Base-by-base conservation (phyloP, 1,140 invertebrate genomes). In the Rhyacophila brunnea region DNA sequence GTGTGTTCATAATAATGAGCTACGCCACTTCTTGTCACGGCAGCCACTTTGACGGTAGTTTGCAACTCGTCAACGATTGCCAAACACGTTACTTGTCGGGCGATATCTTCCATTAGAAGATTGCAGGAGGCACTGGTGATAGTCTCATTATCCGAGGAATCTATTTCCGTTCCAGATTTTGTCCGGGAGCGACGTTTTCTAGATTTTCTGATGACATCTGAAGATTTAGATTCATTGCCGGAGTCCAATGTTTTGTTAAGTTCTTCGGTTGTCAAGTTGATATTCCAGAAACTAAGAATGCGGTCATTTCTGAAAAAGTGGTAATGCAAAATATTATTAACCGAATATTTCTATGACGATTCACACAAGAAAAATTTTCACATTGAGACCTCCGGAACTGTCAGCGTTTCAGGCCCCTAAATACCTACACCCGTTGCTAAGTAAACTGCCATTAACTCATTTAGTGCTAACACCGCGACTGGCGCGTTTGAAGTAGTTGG, bases 1-100 rank as follows among this genome's bases (percentile, higher is more conserved):
- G 83, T 83, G 62, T 89, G 85, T 62, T 86, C 81, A 73, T 90
- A 94, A 32, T 92, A 75, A 70, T 92, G 85, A 42, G 89, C 82
- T 36, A 87, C 83, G 11, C 91, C 91, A 70, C 82, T 87, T 62
- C 84, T 82, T 0, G 88, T 90, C 1, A 86, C 81, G 10, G 85
- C 86, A 6, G 80, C 80, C 32, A 91, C 66, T 51, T 79, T 73
- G 2, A 87, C 64, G 23, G 74, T 70, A 1, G 66, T 68, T 0
- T 59, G 64, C 0, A 78, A 76, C 38, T 79, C 75, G 2, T 74
- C 71, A 68, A 63, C 48, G 76, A 64, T 46, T 78, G 52, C 73
- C 69, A 67, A 60, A 80, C 66, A 67, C 60, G 80, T 66, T 40
- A 89, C 66, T 52, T 77, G 77, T n/a, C 77, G 74, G 0, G 84